phyloP scores from a whole-genome alignment of 2,113 vertebrate species.

The Chaenocephalus aceratus region DNA sequence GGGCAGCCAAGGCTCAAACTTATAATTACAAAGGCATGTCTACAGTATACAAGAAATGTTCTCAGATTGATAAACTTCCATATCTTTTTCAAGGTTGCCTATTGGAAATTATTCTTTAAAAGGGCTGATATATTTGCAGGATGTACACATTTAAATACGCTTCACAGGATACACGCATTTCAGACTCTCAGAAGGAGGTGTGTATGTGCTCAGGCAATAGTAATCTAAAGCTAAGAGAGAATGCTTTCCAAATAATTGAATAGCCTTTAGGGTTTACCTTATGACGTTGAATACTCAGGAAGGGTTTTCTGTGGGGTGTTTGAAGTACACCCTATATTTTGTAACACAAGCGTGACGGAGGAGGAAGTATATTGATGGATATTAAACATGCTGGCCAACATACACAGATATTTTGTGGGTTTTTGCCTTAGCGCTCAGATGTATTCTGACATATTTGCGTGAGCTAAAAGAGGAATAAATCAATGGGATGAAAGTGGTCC shows the following conservation, averaged over 20 bases:
- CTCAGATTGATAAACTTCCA: too few species aligned
- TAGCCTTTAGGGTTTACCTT: background rate
- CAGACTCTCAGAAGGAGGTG: too few species aligned
- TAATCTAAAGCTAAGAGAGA: background rate
- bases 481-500: constrained; percentile 56
- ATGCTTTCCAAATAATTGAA: background rate
- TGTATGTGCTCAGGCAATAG: background rate
- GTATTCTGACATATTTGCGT: constrained; percentile 19
- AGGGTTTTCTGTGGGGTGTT: background rate
- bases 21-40: too few species aligned
- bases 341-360: constrained; percentile 4
- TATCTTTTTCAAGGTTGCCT: too few species aligned
- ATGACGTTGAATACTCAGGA: background rate
- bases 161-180: background rate
- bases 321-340: constrained; percentile 2
- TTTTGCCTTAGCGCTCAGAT: constrained; percentile 14
- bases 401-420: constrained; percentile 1
- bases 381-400: constrained; percentile 1
- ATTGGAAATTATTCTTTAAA: too few species aligned
- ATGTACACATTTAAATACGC: background rate
- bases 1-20: too few species aligned
- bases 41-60: too few species aligned
- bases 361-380: constrained; percentile 10
- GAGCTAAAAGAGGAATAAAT: constrained; percentile 34
- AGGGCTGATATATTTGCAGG: background rate